Evolutionary conservation across 2,888 invertebrate species (phyloP).

Genomic region (Aspidiotus rigidus): DNA sequence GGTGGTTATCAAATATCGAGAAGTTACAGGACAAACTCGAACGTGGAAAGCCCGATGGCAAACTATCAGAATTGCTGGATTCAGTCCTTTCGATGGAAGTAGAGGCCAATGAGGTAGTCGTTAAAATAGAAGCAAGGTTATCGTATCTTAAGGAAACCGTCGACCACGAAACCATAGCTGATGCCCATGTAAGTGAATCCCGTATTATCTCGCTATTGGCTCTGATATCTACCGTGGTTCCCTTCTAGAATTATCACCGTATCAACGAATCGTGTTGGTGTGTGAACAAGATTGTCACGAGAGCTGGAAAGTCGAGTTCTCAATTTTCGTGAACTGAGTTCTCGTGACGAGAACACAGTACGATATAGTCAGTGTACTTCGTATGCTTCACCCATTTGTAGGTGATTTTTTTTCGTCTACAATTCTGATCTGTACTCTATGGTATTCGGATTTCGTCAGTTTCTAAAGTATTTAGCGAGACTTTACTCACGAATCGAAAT

Average conservation of each 20-base stretch:
- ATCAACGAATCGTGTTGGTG: constrained; percentile 2
- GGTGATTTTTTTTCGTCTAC: constrained; percentile 1
- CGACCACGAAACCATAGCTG: constrained; percentile 1
- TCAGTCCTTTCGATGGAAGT: constrained; percentile 2
- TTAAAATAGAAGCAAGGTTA: not conserved
- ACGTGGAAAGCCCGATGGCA: not conserved
- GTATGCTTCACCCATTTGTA: constrained; percentile 2
- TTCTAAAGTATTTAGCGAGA: constrained; percentile 1
- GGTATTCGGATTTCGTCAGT: constrained; percentile 2
- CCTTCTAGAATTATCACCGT: constrained; percentile 2
- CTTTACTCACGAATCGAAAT: constrained; percentile 1
- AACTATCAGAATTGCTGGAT: not conserved
- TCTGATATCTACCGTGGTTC: constrained; percentile 1
- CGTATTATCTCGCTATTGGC: not conserved
- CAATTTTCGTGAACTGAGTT: constrained; percentile 1
- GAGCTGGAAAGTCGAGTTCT: constrained; percentile 2
- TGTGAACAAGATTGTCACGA: constrained; percentile 2
- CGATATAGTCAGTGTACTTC: constrained; percentile 2
- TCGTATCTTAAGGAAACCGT: not conserved
- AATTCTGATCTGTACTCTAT: constrained; percentile 1
- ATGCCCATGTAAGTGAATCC: constrained; percentile 2
- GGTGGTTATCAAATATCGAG: constrained; percentile 2
- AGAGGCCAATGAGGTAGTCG: not conserved
- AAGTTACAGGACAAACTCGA: constrained; percentile 2
- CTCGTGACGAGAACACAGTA: constrained; percentile 2